These are phyloP conservation scores for Syngnathus rostellatus DNA, from an alignment of 2,797 vertebrate genomes.

Conservation along the genomic window DNA sequence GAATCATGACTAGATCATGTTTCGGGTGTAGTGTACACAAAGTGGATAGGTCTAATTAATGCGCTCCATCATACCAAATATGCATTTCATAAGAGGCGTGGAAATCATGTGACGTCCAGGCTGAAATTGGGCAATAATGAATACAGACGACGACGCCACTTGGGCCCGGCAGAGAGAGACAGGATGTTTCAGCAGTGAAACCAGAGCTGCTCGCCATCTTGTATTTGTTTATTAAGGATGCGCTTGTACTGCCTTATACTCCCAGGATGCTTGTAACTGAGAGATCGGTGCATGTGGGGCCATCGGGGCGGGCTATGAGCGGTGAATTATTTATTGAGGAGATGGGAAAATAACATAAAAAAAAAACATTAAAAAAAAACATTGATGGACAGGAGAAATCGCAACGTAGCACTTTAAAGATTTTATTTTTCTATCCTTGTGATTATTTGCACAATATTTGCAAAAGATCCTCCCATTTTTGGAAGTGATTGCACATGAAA, in stretches of 20 bases:
- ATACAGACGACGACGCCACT: conserved; percentile 25
- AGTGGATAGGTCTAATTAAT: conserved; percentile 43
- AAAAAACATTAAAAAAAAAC: too few species aligned
- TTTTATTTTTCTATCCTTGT: too few species aligned
- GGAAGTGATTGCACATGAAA: too few species aligned
- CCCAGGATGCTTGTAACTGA: conserved; percentile 67
- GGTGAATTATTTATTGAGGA: conserved; percentile 71
- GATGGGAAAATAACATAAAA: not conserved
- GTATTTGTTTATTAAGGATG: conserved; percentile 70
- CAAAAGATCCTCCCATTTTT: too few species aligned
- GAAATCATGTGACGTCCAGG: not conserved
- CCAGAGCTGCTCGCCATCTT: conserved; percentile 51
- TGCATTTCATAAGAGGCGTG: not conserved
- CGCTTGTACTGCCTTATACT: conserved; percentile 56
- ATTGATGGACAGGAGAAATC: not conserved
- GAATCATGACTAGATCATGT: conserved; percentile 68
- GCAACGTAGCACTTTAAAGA: not conserved
- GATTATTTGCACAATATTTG: too few species aligned
- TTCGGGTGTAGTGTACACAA: conserved; percentile 61
- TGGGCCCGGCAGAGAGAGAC: conserved; percentile 48
- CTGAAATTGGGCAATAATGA: conserved; percentile 44
- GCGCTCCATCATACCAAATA: conserved; percentile 1
- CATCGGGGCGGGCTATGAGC: conserved; percentile 63
- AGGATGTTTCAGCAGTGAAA: conserved; percentile 43
- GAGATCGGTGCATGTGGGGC: conserved; percentile 64